Conservation (phyloP, 2,888 invertebrate species). For the Coenonympha arcania region DNA sequence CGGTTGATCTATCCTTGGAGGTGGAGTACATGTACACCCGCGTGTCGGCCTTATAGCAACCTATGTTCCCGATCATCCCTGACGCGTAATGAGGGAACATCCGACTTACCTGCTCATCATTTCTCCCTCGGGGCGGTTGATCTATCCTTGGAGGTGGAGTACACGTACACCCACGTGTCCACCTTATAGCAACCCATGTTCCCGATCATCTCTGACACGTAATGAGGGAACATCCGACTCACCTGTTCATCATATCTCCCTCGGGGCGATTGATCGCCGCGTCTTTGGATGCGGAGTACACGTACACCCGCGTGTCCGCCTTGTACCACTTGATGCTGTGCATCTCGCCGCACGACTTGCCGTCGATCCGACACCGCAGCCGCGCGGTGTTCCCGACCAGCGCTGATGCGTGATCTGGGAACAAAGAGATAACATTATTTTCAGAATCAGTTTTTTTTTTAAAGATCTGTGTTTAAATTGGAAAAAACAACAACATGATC, state of each 20-base stretch:
- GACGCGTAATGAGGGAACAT: slow-evolving; percentile 78
- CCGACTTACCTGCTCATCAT: slow-evolving; percentile 78
- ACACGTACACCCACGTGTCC: slow-evolving; percentile 81
- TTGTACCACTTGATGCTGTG: slow-evolving; percentile 91
- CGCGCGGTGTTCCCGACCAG: slow-evolving; percentile 80
- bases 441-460: too few species aligned
- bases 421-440: background rate
- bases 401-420: slow-evolving; percentile 76
- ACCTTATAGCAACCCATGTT: slow-evolving; percentile 79
- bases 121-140: too few species aligned
- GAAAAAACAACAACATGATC: too few species aligned
- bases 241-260: slow-evolving; percentile 82
- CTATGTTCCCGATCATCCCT: too few species aligned
- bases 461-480: too few species aligned
- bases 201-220: background rate
- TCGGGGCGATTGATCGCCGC: slow-evolving; percentile 79
- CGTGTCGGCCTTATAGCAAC: slow-evolving; percentile 83
- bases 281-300: slow-evolving; percentile 80
- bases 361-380: slow-evolving; percentile 82
- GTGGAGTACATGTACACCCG: too few species aligned
- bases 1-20: too few species aligned
- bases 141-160: slow-evolving; percentile 80
- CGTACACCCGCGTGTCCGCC: slow-evolving; percentile 81
- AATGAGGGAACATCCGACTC: slow-evolving; percentile 34
- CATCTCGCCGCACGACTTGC: slow-evolving; percentile 81